phyloP scores from a whole-genome alignment of 92 coral and sea anemone species.

The Porites rus region DNA sequence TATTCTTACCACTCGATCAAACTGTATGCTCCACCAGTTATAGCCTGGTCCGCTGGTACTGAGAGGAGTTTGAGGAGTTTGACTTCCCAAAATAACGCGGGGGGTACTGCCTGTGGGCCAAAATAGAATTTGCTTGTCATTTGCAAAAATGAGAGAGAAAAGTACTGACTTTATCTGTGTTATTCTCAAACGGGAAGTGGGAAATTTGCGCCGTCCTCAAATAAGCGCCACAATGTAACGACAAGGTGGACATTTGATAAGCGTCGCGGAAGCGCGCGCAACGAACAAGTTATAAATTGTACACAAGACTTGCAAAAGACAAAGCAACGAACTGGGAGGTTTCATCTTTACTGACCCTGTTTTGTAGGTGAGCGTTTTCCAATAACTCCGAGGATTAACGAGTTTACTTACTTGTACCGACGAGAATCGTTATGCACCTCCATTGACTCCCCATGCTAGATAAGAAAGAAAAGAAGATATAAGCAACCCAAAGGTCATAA shows the following conservation, averaged over 20 bases:
- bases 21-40: constrained; percentile 31
- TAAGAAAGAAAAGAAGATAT: not conserved
- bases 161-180: no score
- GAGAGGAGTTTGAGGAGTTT: not conserved
- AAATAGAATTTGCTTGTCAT: no score
- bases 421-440: constrained; percentile 44
- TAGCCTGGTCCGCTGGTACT: not conserved
- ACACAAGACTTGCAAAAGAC: no score
- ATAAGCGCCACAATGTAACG: no score
- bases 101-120: constrained; percentile 25
- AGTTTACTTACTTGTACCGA: constrained; percentile 30
- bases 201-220: no score
- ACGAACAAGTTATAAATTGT: no score
- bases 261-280: no score
- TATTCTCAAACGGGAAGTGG: no score
- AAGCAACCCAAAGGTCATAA: not conserved
- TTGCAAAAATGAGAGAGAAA: no score
- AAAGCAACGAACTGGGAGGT: no score
- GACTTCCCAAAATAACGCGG: constrained; percentile 2
- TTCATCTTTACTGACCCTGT: no score
- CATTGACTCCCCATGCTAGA: constrained; percentile 32
- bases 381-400: not conserved
- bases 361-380: not conserved
- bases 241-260: no score
- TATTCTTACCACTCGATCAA: constrained; percentile 53